phyloP scores from a whole-genome alignment of 2,888 invertebrate species.

The Beris chalybata region DNA sequence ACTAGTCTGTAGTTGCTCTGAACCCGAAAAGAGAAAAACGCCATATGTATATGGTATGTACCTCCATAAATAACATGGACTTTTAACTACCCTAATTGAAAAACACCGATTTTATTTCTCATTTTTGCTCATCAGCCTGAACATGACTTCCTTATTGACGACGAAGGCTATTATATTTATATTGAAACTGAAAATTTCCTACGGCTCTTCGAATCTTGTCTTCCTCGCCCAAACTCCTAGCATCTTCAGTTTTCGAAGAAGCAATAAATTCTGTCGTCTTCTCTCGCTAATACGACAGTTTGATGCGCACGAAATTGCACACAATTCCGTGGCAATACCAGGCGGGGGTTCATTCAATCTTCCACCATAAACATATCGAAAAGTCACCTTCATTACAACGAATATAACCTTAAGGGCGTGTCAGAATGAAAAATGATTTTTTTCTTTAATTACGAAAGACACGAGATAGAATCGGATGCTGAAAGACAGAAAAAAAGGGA shows the following conservation, averaged over 20 bases:
- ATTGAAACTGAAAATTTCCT: too few relatives aligned
- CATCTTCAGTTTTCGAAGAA: background rate
- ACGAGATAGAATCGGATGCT: slow-evolving; percentile 22
- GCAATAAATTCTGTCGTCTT: slow-evolving; percentile 17
- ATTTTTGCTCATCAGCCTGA: too few relatives aligned
- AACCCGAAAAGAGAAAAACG: too few relatives aligned
- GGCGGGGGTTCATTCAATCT: slow-evolving; percentile 28
- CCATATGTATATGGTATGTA: too few relatives aligned
- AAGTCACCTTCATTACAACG: slow-evolving; percentile 24
- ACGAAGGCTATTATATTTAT: too few relatives aligned
- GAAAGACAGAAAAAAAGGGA: slow-evolving; percentile 4
- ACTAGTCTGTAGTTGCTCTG: too few relatives aligned
- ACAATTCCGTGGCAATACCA: background rate
- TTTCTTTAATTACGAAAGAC: slow-evolving; percentile 32
- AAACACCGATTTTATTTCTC: too few relatives aligned
- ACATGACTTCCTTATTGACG: too few relatives aligned
- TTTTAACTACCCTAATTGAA: too few relatives aligned
- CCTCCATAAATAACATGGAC: too few relatives aligned
- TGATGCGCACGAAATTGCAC: slow-evolving; percentile 12
- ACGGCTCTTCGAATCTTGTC: too few relatives aligned
- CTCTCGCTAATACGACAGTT: slow-evolving; percentile 20
- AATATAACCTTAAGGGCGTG: slow-evolving; percentile 23
- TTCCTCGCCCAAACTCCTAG: too few relatives aligned
- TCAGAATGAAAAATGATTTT: slow-evolving; percentile 31
- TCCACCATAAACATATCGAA: slow-evolving; percentile 16